Conservation (phyloP, 1,140 invertebrate species). For the Cherax quadricarinatus region DNA sequence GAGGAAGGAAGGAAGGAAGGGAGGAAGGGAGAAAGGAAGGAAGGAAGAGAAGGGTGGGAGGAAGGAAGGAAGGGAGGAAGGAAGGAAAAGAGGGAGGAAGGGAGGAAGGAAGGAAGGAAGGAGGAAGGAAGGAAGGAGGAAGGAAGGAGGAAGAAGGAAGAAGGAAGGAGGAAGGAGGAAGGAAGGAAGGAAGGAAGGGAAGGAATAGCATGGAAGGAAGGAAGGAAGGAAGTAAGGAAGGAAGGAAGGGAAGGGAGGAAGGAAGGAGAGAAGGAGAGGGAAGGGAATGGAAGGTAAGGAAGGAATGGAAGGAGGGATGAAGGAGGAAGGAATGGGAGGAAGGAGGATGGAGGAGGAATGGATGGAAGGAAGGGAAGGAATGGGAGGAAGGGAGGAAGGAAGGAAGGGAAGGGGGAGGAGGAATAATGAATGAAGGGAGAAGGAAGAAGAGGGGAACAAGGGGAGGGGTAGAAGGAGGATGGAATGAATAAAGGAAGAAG, state of each 20-base stretch:
- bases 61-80: too few species aligned
- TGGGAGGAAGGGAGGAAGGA: background rate
- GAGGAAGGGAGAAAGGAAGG: too few species aligned
- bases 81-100: background rate
- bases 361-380: too few species aligned
- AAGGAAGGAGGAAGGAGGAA: background rate
- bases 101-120: background rate
- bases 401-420: too few species aligned
- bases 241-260: background rate
- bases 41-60: background rate
- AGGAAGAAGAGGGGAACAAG: background rate
- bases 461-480: background rate
- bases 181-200: conserved; percentile 8
- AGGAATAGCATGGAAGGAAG: background rate
- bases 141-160: background rate
- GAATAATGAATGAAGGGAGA: background rate
- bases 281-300: too few species aligned
- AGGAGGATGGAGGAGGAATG: too few species aligned
- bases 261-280: too few species aligned
- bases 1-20: too few species aligned
- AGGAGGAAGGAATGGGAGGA: too few species aligned
- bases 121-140: too few species aligned
- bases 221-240: background rate
- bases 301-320: background rate
- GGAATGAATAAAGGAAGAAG: background rate